These are phyloP conservation scores for Dendrolimus punctatus DNA, from an alignment of 1,140 invertebrate genomes.

Conservation along the genomic window DNA sequence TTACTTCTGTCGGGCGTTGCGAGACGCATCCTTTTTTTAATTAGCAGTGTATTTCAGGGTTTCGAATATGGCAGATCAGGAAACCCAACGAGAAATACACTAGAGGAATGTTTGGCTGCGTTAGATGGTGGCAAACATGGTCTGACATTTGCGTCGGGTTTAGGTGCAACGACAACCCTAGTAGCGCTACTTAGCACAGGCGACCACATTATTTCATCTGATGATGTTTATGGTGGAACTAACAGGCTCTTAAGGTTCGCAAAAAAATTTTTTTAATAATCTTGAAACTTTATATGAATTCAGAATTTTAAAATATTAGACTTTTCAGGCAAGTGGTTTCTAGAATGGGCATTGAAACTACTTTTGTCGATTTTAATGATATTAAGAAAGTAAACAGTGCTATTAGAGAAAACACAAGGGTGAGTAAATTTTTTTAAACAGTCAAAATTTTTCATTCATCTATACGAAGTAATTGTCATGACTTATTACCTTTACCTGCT, in stretches of 20 bases:
- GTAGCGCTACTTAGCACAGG: conserved; percentile 84
- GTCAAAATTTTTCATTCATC: no score
- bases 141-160: conserved; percentile 90
- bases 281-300: background rate
- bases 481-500: no score
- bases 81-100: conserved; percentile 92
- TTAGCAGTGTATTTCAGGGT: conserved; percentile 71
- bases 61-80: conserved; percentile 95
- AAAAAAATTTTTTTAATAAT: conserved; percentile 2
- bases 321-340: conserved; percentile 73
- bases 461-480: no score
- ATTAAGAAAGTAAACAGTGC: conserved; percentile 77
- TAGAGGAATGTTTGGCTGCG: conserved; percentile 92
- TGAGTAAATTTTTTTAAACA: conserved; percentile 47
- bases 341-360: conserved; percentile 80
- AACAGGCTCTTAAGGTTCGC: conserved; percentile 74
- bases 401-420: conserved; percentile 90
- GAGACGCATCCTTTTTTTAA: no score
- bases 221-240: conserved; percentile 98
- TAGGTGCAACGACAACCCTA: conserved; percentile 88
- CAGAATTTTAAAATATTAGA: conserved; percentile 11
- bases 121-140: conserved; percentile 93
- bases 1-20: no score
- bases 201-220: conserved; percentile 92
- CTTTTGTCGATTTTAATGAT: conserved; percentile 89